A percentile compares a stretch with the other conserved stretches of the same genome.
These are phyloP conservation scores for Machaerirhynchus nigripectus DNA, from an alignment of 2,113 vertebrate species.

Conservation along the genomic window DNA sequence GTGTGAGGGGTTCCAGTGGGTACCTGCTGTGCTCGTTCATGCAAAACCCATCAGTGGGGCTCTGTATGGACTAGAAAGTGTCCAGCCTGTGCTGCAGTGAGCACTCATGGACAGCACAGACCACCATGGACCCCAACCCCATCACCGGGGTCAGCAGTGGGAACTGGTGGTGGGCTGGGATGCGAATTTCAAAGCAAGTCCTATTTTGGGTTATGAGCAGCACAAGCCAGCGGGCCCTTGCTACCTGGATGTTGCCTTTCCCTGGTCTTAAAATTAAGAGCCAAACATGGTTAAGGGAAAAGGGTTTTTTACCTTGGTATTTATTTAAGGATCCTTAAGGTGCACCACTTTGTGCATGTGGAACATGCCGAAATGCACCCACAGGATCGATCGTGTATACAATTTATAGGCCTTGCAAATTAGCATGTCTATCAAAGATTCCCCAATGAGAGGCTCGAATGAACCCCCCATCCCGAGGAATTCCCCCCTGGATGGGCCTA, in stretches of 20 bases:
- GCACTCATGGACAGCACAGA: background rate
- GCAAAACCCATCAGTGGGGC: background rate
- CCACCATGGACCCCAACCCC: background rate
- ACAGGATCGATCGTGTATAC: no score
- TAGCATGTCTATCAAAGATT: no score
- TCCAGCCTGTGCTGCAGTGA: background rate
- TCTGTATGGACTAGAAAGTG: accelerated
- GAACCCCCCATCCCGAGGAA: no score
- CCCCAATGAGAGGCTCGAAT: no score
- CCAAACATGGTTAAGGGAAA: no score
- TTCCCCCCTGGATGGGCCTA: no score
- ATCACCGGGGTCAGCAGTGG: accelerated
- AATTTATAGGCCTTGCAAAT: no score
- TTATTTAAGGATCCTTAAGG: no score
- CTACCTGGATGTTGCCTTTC: background rate
- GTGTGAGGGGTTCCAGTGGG: accelerated
- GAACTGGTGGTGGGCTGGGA: accelerated
- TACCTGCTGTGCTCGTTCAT: background rate
- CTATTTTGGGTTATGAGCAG: background rate
- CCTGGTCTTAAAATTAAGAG: no score
- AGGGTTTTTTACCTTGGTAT: no score
- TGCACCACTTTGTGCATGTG: no score
- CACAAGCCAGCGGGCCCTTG: accelerated
- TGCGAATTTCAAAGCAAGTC: accelerated
- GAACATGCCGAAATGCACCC: no score